Percentiles rank a stretch among this genome's conserved stretches.
Conservation (phyloP, 2,888 invertebrate species). For the Caenorhabditis sinica region DNA sequence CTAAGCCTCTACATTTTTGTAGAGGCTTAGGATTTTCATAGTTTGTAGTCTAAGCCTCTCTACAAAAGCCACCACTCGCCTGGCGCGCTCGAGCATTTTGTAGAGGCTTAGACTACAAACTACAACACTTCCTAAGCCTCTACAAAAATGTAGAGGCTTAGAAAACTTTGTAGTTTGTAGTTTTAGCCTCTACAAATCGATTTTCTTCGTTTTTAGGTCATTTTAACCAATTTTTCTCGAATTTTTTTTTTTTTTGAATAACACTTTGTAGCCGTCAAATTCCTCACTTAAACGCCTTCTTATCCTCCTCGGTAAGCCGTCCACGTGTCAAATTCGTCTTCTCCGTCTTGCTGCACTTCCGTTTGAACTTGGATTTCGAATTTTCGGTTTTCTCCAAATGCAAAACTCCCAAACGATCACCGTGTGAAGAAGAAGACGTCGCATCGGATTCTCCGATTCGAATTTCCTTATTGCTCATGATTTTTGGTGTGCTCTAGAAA, state of each 20-base stretch:
- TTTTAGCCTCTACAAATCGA: background rate
- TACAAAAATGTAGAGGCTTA: too few species aligned
- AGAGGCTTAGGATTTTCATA: too few species aligned
- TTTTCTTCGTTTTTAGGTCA: too few species aligned
- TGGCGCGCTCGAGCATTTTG: background rate
- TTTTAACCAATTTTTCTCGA: background rate
- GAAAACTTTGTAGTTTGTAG: too few species aligned
- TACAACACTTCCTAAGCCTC: background rate
- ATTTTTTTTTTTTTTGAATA: background rate
- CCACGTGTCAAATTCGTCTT: constrained; percentile 70
- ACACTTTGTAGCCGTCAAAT: background rate
- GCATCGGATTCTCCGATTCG: constrained; percentile 35
- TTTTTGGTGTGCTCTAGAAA: background rate
- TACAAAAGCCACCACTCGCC: too few species aligned
- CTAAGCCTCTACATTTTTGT: background rate
- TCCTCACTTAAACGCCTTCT: constrained; percentile 70
- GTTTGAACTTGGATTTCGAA: constrained; percentile 31
- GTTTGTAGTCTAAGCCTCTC: too few species aligned
- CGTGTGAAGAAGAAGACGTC: background rate
- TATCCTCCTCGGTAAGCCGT: constrained; percentile 71
- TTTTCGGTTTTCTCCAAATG: constrained; percentile 54
- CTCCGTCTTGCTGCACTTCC: constrained; percentile 52
- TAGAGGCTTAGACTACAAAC: constrained; percentile 4
- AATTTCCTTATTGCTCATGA: constrained; percentile 37
- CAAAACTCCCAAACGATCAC: constrained; percentile 61